Evolutionary conservation across 2,113 vertebrate genomes (phyloP).

Genomic region (Origma solitaria): DNA sequence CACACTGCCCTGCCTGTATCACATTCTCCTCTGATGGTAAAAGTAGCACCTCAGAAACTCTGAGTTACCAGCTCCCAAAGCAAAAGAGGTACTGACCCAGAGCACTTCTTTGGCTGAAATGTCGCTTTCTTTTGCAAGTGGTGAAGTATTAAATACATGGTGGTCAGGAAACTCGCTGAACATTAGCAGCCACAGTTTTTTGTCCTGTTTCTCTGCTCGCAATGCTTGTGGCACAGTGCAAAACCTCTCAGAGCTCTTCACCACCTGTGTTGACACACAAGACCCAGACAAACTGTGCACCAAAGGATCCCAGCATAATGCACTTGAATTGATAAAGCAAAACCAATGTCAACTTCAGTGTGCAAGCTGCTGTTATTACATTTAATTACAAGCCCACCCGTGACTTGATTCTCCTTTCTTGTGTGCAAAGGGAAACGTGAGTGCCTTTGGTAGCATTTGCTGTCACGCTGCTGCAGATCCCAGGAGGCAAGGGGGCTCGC

Average conservation of each 20-base stretch:
- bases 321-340: not conserved
- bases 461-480: not conserved
- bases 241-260: not conserved
- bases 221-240: not conserved
- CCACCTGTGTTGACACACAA: not conserved
- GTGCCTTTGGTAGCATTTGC: not conserved
- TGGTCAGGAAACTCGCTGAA: not conserved
- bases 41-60: not conserved
- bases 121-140: not conserved
- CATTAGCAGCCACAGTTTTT: not conserved
- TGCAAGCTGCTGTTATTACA: not conserved
- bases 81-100: not conserved
- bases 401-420: not conserved
- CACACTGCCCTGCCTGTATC: not conserved
- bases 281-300: not conserved
- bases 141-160: rapidly evolving
- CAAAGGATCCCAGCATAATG: not conserved
- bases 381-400: not conserved
- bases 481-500: not conserved
- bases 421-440: not conserved
- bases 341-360: not conserved
- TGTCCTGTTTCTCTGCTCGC: not conserved
- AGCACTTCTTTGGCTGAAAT: not conserved
- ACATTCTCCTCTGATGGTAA: not conserved
- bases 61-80: not conserved